Conservation (phyloP, 2,888 invertebrate species). For the Opisthograptis luteolata region DNA sequence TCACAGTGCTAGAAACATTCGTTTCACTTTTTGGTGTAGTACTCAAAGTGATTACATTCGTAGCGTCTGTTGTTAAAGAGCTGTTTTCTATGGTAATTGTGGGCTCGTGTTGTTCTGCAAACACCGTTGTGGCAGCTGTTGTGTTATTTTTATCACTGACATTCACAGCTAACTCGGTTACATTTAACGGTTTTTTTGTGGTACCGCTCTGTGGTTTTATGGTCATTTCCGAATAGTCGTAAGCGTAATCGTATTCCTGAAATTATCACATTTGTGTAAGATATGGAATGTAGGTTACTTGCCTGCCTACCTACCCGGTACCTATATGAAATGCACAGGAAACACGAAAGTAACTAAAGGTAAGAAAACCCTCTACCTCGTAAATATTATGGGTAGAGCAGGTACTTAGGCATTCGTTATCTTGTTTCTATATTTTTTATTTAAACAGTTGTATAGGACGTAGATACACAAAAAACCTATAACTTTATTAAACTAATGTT, state of each 20-base stretch:
- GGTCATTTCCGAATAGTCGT: constrained; percentile 89
- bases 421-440: too few relatives aligned
- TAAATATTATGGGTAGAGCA: too few relatives aligned
- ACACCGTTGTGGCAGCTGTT: constrained; percentile 39
- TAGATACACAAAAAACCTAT: too few relatives aligned
- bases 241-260: constrained; percentile 89
- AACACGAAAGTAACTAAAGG: too few relatives aligned
- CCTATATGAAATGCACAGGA: too few relatives aligned
- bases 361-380: too few relatives aligned
- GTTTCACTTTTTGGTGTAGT: constrained; percentile 9
- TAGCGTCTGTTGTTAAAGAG: constrained; percentile 35
- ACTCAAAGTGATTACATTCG: constrained; percentile 35
- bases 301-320: too few relatives aligned
- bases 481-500: too few relatives aligned
- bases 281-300: too few relatives aligned
- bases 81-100: constrained; percentile 40
- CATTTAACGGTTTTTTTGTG: constrained; percentile 69
- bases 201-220: constrained; percentile 85
- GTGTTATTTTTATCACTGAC: constrained; percentile 49
- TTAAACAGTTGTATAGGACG: too few relatives aligned
- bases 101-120: constrained; percentile 35
- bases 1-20: constrained; percentile 19
- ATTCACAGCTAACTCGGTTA: constrained; percentile 46
- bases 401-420: too few relatives aligned
- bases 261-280: constrained; percentile 46